A percentile compares a stretch with the other conserved stretches of the same genome.
phyloP scores from a whole-genome alignment of 2,797 vertebrate genomes.

The Manis pentadactyla region DNA sequence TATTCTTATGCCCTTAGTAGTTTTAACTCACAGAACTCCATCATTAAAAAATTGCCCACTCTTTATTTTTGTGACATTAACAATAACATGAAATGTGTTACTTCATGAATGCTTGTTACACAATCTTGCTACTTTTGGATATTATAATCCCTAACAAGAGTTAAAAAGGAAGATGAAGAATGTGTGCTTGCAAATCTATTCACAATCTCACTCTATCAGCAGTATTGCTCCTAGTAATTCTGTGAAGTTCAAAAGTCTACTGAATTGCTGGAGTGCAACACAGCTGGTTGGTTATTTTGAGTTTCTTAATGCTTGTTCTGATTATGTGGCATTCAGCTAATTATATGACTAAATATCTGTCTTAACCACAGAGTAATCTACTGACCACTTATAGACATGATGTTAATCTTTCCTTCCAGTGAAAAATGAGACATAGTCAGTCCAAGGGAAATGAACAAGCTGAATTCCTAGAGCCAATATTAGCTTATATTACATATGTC shows the following conservation, averaged over 20 bases:
- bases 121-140: slow-evolving; percentile 38
- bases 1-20: neutral
- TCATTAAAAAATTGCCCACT: neutral
- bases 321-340: slow-evolving; percentile 45
- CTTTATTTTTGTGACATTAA: slow-evolving; percentile 35
- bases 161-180: slow-evolving; percentile 29
- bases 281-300: slow-evolving; percentile 46
- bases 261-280: neutral
- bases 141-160: slow-evolving; percentile 7
- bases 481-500: neutral
- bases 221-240: neutral
- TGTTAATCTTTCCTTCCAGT: neutral
- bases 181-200: slow-evolving; percentile 45
- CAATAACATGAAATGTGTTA: neutral
- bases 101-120: slow-evolving; percentile 30
- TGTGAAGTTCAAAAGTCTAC: neutral
- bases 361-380: slow-evolving; percentile 34
- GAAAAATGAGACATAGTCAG: neutral
- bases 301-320: slow-evolving; percentile 38
- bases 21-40: neutral
- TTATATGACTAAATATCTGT: slow-evolving; percentile 55
- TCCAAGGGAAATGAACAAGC: neutral
- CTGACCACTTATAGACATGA: neutral
- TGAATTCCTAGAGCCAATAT: neutral
- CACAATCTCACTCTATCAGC: slow-evolving; percentile 51